phyloP scores from a whole-genome alignment of 2,797 vertebrate species.

The Sebastes trivittatus region DNA sequence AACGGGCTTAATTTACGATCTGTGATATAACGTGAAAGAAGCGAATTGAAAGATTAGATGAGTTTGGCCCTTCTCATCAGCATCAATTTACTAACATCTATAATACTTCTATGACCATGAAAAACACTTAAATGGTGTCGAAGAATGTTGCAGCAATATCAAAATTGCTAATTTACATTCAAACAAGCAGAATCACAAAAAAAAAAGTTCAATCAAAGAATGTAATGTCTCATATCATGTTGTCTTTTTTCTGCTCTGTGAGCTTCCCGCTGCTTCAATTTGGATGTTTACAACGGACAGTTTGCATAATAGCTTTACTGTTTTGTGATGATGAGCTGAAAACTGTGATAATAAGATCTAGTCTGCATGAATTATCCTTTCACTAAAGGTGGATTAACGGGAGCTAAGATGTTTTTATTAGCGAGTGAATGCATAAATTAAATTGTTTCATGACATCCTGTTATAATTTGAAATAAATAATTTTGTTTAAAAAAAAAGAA shows the following conservation, averaged over 20 bases:
- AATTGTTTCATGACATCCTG: neutral
- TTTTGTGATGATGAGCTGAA: neutral
- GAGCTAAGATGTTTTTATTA: neutral
- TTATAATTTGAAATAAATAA: neutral
- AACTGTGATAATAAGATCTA: neutral
- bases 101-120: neutral
- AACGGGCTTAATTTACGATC: too few relatives aligned
- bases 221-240: neutral
- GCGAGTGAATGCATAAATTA: neutral
- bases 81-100: neutral
- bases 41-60: neutral
- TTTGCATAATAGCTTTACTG: neutral
- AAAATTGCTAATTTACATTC: too few relatives aligned
- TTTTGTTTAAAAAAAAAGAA: neutral
- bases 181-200: neutral
- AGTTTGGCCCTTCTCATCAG: neutral
- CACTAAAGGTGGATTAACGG: neutral
- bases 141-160: neutral
- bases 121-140: neutral
- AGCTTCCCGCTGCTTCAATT: neutral
- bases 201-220: neutral
- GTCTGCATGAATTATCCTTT: neutral
- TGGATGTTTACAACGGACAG: neutral
- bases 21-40: neutral
- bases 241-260: neutral